These are phyloP conservation scores for Smittia sp. DNA, from an alignment of 2,888 invertebrate genomes.

Conservation along the genomic window DNA sequence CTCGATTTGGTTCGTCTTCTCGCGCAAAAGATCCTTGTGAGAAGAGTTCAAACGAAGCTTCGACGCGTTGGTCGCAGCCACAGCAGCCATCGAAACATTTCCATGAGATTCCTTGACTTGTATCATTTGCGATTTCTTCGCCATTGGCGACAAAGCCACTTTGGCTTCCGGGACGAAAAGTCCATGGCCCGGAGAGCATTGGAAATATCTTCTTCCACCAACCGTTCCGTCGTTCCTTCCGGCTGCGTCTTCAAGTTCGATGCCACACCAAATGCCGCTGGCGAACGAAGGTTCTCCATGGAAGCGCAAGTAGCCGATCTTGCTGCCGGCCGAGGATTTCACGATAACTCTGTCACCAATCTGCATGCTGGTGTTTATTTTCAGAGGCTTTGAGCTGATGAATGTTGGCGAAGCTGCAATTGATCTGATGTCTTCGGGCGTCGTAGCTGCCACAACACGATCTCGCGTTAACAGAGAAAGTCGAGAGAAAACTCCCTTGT, in stretches of 20 bases:
- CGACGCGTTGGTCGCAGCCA: conserved; percentile 56
- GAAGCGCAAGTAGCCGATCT: conserved; percentile 80
- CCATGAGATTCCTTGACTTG: conserved; percentile 78
- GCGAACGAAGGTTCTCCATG: conserved; percentile 90
- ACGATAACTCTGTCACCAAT: conserved; percentile 91
- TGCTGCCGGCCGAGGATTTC: conserved; percentile 80
- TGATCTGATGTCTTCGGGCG: conserved; percentile 52
- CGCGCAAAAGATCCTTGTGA: conserved; percentile 74
- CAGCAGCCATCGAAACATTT: conserved; percentile 61
- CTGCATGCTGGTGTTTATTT: conserved; percentile 60
- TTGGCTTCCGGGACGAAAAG: conserved; percentile 91
- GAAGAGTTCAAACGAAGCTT: conserved; percentile 51
- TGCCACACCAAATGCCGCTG: conserved; percentile 91
- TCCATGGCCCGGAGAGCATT: conserved; percentile 85
- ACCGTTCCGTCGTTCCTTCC: conserved; percentile 97
- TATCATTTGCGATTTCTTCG: conserved; percentile 64
- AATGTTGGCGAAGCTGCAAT: conserved; percentile 52
- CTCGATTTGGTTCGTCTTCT: conserved; percentile 93
- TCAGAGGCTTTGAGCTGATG: conserved; percentile 46
- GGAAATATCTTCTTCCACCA: conserved; percentile 91
- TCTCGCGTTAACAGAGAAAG: conserved; percentile 78
- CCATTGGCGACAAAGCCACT: conserved; percentile 80
- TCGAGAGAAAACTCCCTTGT: conserved; percentile 90
- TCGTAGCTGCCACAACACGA: conserved; percentile 62
- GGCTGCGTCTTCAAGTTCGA: conserved; percentile 87